Evolutionary conservation across 2,888 invertebrate species (phyloP), one percentile per base, ranked within the genome.

Genomic region (Drosophila seclusa): DNA sequence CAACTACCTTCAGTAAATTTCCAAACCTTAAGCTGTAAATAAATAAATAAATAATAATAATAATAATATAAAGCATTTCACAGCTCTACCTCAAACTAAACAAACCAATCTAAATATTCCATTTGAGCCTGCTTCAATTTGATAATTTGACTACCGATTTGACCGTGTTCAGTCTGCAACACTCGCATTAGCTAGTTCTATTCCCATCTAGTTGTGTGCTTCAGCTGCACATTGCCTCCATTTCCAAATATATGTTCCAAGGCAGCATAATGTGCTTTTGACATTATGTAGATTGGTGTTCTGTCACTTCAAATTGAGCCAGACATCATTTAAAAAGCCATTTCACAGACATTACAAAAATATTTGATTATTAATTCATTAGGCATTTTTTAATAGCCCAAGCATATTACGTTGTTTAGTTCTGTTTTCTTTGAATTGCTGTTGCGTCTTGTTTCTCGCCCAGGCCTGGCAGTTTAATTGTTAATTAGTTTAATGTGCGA

Each of bases 341-440:
- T 78, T 77, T 27, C 34, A 58, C 34, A 59, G 40, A n/a, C 53
- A 53, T 38, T 27, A 54, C 45, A 21, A 21, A 77, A 73, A 83
- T 85, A 85, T 87, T 89, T 85, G 87, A 88, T 88, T 85, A 85
- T 89, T 89, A 85, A 89, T 85, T 85, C 88, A 85, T 85, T 85
- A 88, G 83, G 70, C 88, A 65, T 74, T 89, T 88, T 87, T 89
- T 83, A 85, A 85, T 89, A 88, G 75, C 70, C 75, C 73, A 21
- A 38, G 29, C 57, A 81, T 90, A 87, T 89, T 88, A 83, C 85
- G 68, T 69, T 80, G 72, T 64, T 57, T 75, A 54, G 68, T 63
- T 65, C 65, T 71, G 63, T 80, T 76, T 59, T 57, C 31, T 63
- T 60, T 65, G 24, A 38, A 55, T 52, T 24, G 29, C 7, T 27